A percentile compares a stretch with the other conserved stretches of the same genome.
Conservation (phyloP, 2,113 vertebrate genomes). For the Lepus americanus region DNA sequence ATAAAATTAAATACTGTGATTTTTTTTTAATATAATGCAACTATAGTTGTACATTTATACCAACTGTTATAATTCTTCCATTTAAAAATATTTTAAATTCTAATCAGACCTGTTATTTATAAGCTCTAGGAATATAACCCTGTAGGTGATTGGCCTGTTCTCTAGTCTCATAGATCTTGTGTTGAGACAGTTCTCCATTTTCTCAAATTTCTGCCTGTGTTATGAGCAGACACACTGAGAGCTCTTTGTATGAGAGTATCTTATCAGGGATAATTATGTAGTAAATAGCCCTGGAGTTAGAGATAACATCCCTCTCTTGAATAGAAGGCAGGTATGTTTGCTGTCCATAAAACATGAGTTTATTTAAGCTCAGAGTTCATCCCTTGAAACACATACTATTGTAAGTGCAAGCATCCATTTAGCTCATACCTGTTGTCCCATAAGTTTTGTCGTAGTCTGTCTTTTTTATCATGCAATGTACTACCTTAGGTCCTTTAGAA, state of each 20-base stretch:
- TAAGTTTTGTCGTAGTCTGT: background rate
- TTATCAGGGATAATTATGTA: conserved; percentile 1
- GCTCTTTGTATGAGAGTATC: background rate
- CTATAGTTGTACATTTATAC: background rate
- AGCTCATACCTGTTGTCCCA: background rate
- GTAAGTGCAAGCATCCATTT: background rate
- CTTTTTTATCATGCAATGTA: background rate
- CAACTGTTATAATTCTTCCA: background rate
- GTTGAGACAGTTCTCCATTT: background rate
- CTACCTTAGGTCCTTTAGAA: background rate
- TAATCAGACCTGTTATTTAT: background rate
- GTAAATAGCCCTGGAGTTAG: background rate
- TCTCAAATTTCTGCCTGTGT: background rate
- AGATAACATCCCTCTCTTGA: background rate
- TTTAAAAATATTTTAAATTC: background rate
- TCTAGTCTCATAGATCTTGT: background rate
- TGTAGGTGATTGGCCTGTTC: background rate
- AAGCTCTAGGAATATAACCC: background rate
- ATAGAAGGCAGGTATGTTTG: background rate
- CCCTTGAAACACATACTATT: background rate
- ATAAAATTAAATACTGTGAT: background rate
- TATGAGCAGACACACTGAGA: background rate
- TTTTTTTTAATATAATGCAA: background rate
- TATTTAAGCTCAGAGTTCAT: background rate
- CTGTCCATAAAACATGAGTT: background rate